These are phyloP conservation scores for Lasiurus borealis DNA, from an alignment of 2,113 vertebrate genomes.

Conservation along the genomic window DNA sequence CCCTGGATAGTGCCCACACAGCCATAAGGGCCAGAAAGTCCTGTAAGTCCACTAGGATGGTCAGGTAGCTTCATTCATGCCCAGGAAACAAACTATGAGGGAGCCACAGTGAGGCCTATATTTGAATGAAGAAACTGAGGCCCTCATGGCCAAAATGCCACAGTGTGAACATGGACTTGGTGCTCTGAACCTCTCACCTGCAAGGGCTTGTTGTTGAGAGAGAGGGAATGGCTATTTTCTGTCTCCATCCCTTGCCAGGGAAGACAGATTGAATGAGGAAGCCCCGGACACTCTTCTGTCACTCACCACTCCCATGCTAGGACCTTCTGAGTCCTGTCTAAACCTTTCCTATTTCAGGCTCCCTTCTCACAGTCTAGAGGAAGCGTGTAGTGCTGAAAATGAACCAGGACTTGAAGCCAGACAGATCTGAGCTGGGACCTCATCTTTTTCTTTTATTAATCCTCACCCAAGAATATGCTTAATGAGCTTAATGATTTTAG, in stretches of 20 bases:
- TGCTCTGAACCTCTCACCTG: neutral
- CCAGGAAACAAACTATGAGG: neutral
- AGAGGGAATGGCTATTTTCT: neutral
- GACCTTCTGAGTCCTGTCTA: fast-evolving
- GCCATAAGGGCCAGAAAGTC: fast-evolving
- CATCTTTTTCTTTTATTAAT: neutral
- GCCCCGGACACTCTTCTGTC: fast-evolving
- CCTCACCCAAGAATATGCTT: neutral
- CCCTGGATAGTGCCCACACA: fast-evolving
- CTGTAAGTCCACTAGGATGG: fast-evolving
- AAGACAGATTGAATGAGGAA: too few relatives aligned
- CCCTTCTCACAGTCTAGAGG: neutral
- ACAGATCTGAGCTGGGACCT: neutral
- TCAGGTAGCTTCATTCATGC: neutral
- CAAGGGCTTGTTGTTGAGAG: too few relatives aligned
- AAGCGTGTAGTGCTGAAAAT: fast-evolving
- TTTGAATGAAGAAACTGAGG: neutral
- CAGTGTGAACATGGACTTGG: neutral
- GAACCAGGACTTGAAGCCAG: too few relatives aligned
- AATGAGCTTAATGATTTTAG: neutral
- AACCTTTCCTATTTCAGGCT: neutral
- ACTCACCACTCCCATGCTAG: fast-evolving
- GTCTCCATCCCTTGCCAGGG: fast-evolving
- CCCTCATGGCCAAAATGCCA: fast-evolving
- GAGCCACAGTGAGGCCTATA: fast-evolving